A percentile compares a stretch with the other conserved stretches of the same genome.
These are phyloP conservation scores for Leucophora obtusa DNA, from an alignment of 2,888 invertebrate species.

Conservation along the genomic window DNA sequence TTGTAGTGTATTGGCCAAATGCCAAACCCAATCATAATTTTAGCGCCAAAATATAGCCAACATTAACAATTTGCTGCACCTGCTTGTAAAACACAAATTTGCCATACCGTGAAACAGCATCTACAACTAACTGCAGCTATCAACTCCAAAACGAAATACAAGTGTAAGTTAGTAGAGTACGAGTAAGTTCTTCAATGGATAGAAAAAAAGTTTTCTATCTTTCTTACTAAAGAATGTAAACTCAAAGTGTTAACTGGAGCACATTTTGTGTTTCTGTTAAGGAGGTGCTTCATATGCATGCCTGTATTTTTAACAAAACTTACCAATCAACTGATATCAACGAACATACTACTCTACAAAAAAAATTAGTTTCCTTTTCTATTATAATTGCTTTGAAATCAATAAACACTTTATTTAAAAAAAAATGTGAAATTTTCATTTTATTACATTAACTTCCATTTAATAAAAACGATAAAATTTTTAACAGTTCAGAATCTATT, in stretches of 20 bases:
- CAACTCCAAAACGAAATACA: conserved; percentile 31
- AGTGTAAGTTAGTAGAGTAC: conserved; percentile 10
- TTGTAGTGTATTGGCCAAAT: conserved; percentile 54
- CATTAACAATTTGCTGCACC: conserved; percentile 65
- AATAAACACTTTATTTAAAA: conserved; percentile 61
- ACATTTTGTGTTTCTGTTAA: conserved; percentile 44
- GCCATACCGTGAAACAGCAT: neutral
- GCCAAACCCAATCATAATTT: conserved; percentile 64
- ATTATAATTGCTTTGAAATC: conserved; percentile 61
- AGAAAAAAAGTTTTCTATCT: neutral
- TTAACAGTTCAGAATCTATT: conserved; percentile 34
- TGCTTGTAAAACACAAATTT: conserved; percentile 50
- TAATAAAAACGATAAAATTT: conserved; percentile 46
- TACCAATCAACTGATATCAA: conserved; percentile 57
- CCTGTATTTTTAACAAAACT: conserved; percentile 38
- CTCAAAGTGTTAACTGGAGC: conserved; percentile 62
- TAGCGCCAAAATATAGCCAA: conserved; percentile 61
- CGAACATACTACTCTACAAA: conserved; percentile 27
- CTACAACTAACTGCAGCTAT: conserved; percentile 24
- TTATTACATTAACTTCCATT: conserved; percentile 40
- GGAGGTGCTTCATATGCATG: conserved; percentile 20
- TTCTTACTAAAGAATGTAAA: conserved; percentile 51
- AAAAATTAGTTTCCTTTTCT: conserved; percentile 55
- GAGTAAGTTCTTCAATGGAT: neutral
- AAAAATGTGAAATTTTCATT: conserved; percentile 58